Percentiles rank a stretch among this genome's conserved stretches.
Evolutionary conservation across 2,888 invertebrate genomes (phyloP).

Genomic region (Melieria crassipennis): DNA sequence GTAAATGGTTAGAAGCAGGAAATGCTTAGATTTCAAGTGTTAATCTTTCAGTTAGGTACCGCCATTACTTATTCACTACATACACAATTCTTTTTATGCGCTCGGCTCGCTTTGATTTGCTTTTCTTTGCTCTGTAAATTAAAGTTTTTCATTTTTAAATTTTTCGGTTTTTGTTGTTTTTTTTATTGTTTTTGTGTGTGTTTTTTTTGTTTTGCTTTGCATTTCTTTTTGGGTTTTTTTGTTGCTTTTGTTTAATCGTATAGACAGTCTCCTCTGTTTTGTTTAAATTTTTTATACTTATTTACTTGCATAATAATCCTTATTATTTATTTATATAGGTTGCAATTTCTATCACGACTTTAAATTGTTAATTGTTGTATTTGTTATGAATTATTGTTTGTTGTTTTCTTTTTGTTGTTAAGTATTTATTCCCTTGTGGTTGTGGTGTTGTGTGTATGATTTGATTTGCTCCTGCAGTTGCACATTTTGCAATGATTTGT

Average conservation of each 20-base stretch:
- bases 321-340: conserved; percentile 22
- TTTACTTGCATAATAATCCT: conserved; percentile 30
- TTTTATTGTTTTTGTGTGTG: conserved; percentile 24
- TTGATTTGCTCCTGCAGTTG: conserved; percentile 12
- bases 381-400: conserved; percentile 20
- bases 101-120: neutral
- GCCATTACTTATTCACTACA: conserved; percentile 25
- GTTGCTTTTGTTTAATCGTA: conserved; percentile 36
- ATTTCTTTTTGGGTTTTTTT: conserved; percentile 25
- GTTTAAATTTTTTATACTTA: conserved; percentile 40
- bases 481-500: conserved; percentile 2
- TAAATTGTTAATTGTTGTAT: conserved; percentile 31
- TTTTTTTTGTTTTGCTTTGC: conserved; percentile 23
- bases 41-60: conserved; percentile 15
- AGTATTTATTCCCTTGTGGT: conserved; percentile 25
- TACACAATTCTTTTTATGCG: conserved; percentile 23
- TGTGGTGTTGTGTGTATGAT: conserved; percentile 20
- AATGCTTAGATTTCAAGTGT: neutral
- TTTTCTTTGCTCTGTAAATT: neutral
- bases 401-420: conserved; percentile 23
- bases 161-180: conserved; percentile 21
- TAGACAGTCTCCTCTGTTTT: conserved; percentile 49
- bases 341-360: conserved; percentile 44
- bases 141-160: conserved; percentile 1
- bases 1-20: too few relatives aligned